phyloP scores from a whole-genome alignment of 2,113 vertebrate genomes.

The Festucalex cinctus region DNA sequence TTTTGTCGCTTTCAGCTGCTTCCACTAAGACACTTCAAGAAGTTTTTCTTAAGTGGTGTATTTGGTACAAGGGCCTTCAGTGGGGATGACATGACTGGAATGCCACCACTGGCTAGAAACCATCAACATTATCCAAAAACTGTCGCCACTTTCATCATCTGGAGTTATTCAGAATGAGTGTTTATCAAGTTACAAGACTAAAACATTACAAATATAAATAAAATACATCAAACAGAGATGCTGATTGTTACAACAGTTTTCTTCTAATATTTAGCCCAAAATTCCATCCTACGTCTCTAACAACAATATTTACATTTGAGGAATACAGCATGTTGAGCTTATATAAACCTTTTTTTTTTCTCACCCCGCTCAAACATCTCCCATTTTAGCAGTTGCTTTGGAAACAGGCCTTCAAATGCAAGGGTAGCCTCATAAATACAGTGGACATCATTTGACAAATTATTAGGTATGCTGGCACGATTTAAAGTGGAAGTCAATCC shows the following conservation, averaged over 20 bases:
- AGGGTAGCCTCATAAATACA: slow-evolving; percentile 48
- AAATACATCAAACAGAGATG: too few relatives aligned
- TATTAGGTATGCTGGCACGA: not conserved
- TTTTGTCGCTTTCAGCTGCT: slow-evolving; percentile 19
- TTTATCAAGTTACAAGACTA: too few relatives aligned
- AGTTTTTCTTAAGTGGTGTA: too few relatives aligned
- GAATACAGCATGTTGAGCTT: not conserved
- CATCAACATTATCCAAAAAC: too few relatives aligned
- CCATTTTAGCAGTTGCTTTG: slow-evolving; percentile 51
- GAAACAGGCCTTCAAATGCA: slow-evolving; percentile 32
- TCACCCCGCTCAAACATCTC: slow-evolving; percentile 8
- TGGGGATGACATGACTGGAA: too few relatives aligned
- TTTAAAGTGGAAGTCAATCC: not conserved
- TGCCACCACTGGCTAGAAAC: too few relatives aligned
- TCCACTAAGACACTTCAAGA: not conserved
- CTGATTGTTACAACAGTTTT: not conserved
- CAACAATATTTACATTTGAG: not conserved
- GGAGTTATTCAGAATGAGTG: too few relatives aligned
- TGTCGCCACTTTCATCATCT: too few relatives aligned
- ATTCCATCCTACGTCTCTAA: not conserved
- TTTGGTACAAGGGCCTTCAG: too few relatives aligned
- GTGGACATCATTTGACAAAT: slow-evolving; percentile 10
- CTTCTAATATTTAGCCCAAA: not conserved
- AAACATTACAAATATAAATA: too few relatives aligned
- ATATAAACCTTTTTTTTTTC: slow-evolving; percentile 16